Conservation (phyloP, 2,797 vertebrate species). For the Sebastes itinus region DNA sequence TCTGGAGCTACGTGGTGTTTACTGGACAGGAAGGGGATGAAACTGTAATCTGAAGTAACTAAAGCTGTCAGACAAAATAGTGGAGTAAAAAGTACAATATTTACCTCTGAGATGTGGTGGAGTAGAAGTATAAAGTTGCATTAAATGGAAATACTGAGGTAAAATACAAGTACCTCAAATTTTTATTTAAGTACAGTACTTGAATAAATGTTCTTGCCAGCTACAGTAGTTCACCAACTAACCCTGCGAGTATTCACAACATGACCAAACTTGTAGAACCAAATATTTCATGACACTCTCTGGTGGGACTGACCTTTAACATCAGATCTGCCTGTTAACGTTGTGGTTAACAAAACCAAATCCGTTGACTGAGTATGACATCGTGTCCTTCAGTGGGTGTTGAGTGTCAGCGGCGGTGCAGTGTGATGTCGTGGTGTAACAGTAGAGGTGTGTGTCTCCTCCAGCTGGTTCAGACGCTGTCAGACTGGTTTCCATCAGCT, state of each 20-base stretch:
- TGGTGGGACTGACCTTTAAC: neutral
- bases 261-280: neutral
- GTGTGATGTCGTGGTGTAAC: constrained; percentile 3
- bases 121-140: neutral
- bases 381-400: neutral
- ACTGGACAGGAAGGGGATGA: too few species aligned
- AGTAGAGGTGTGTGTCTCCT: constrained; percentile 7
- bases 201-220: neutral
- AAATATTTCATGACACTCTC: neutral
- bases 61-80: too few species aligned
- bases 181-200: neutral
- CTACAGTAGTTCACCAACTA: neutral
- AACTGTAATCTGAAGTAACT: too few species aligned
- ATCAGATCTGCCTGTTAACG: neutral
- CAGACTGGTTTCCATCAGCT: constrained; percentile 38
- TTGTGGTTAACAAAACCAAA: neutral
- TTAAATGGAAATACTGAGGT: neutral
- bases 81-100: neutral
- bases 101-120: neutral
- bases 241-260: neutral
- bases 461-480: constrained; percentile 14
- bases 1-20: too few species aligned
- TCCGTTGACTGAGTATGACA: neutral
- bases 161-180: neutral
- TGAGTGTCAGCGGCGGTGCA: neutral